Conservation (phyloP, 2,797 vertebrate species). For the Pitangus sulphuratus region DNA sequence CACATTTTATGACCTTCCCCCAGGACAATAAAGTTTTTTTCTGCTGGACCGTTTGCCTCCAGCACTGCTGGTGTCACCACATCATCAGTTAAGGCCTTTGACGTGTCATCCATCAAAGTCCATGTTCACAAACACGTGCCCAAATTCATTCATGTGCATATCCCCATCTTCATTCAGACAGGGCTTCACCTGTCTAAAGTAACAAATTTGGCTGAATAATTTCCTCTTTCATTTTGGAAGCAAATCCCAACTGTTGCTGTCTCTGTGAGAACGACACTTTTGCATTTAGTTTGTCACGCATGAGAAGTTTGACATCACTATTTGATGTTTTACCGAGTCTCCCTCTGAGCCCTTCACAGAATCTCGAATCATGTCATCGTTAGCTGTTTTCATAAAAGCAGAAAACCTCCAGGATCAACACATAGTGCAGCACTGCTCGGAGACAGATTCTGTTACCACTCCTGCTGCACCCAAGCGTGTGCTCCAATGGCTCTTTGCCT, state of each 20-base stretch:
- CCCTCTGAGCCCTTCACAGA: not conserved
- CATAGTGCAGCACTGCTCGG: not conserved
- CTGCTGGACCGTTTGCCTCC: not conserved
- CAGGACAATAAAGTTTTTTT: not conserved
- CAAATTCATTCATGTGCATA: not conserved
- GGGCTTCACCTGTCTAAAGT: not conserved
- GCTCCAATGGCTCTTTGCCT: not conserved
- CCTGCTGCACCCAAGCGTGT: not conserved
- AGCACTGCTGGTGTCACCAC: not conserved
- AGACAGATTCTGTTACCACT: not conserved
- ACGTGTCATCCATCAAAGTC: not conserved
- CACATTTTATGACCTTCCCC: not conserved
- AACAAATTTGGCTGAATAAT: not conserved
- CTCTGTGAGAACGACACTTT: rapidly evolving
- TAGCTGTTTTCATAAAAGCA: not conserved
- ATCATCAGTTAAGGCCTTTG: not conserved
- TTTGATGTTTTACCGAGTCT: conserved; percentile 15
- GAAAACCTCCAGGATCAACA: not conserved
- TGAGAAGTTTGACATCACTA: not conserved
- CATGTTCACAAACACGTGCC: not conserved
- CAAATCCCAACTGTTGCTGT: not conserved
- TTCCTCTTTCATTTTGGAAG: not conserved
- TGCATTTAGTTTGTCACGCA: not conserved
- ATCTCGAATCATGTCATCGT: not conserved
- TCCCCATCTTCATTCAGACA: not conserved